phyloP scores from a whole-genome alignment of 2,113 vertebrate species.

The Rhinichthys klamathensis region DNA sequence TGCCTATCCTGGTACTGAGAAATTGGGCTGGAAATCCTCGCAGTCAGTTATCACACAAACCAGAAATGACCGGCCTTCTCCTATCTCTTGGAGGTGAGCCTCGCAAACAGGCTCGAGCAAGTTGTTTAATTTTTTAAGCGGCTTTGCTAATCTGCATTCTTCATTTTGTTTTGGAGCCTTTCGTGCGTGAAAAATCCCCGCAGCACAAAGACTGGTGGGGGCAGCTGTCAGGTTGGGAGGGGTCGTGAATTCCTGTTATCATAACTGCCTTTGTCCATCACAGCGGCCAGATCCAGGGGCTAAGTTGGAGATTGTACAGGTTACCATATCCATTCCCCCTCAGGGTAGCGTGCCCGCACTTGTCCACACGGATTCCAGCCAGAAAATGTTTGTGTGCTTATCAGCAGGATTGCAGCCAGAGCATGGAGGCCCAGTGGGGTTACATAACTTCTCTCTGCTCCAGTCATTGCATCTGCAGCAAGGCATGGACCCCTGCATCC shows the following conservation, averaged over 20 bases:
- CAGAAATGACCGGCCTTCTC: constrained; percentile 44
- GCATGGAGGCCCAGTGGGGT: constrained; percentile 17
- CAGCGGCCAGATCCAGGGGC: constrained; percentile 25
- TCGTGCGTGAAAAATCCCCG: constrained; percentile 58
- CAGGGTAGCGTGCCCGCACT: constrained; percentile 21
- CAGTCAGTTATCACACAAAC: constrained; percentile 50
- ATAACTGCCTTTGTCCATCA: constrained; percentile 41
- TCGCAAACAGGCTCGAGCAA: constrained; percentile 25
- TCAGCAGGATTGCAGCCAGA: constrained; percentile 32
- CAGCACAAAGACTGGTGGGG: constrained; percentile 47
- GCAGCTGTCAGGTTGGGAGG: constrained; percentile 27
- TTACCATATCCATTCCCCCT: constrained; percentile 11
- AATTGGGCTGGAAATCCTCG: constrained; percentile 51
- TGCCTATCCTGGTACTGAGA: constrained; percentile 52
- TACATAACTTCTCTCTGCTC: constrained; percentile 33
- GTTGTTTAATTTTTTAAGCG: constrained; percentile 58
- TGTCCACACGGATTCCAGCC: constrained; percentile 19
- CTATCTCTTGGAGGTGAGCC: constrained; percentile 57
- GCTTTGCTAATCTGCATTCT: constrained; percentile 59
- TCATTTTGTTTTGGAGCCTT: constrained; percentile 60
- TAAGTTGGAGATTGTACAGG: constrained; percentile 38
- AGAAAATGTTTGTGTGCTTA: constrained; percentile 46
- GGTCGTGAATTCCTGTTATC: constrained; percentile 43
- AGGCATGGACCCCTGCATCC: constrained; percentile 28
- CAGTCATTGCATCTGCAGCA: constrained; percentile 39